Percentiles rank a stretch among this genome's conserved stretches.
phyloP scores from a whole-genome alignment of 2,113 vertebrate species.

The Mohoua ochrocephala region DNA sequence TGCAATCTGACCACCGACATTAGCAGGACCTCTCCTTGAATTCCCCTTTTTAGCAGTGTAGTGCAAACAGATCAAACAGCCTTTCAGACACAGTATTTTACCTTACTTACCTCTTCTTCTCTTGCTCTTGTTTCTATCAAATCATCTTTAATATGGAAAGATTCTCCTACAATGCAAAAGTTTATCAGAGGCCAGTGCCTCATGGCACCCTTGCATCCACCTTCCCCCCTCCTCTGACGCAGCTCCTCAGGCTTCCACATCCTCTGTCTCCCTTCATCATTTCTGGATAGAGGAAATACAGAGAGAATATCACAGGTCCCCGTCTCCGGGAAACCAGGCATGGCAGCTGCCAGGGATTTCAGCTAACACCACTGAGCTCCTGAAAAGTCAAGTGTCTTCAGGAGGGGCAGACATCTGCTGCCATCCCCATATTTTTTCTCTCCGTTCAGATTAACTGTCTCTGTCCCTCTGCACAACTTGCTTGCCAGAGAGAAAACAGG shows the following conservation, averaged over 20 bases:
- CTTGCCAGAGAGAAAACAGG: background rate
- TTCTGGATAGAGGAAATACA: background rate
- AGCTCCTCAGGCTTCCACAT: background rate
- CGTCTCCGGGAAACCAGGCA: background rate
- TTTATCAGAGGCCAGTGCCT: background rate
- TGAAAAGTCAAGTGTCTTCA: constrained; percentile 30
- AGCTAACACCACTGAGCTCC: constrained; percentile 21
- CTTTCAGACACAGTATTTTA: background rate
- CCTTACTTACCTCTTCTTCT: background rate
- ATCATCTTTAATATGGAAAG: background rate
- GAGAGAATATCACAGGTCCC: background rate
- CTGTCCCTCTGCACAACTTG: background rate
- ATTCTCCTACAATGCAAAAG: background rate
- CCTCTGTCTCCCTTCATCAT: background rate
- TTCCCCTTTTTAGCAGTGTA: background rate
- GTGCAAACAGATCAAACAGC: background rate
- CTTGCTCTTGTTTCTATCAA: background rate
- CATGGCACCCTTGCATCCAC: background rate
- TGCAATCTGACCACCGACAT: background rate
- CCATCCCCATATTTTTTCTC: background rate
- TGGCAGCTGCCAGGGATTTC: constrained; percentile 55
- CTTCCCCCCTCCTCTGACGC: background rate
- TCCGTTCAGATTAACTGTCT: background rate
- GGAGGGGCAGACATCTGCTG: background rate
- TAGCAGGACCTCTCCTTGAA: background rate